phyloP scores from a whole-genome alignment of 2,113 vertebrate species.

The Chiloscyllium plagiosum region DNA sequence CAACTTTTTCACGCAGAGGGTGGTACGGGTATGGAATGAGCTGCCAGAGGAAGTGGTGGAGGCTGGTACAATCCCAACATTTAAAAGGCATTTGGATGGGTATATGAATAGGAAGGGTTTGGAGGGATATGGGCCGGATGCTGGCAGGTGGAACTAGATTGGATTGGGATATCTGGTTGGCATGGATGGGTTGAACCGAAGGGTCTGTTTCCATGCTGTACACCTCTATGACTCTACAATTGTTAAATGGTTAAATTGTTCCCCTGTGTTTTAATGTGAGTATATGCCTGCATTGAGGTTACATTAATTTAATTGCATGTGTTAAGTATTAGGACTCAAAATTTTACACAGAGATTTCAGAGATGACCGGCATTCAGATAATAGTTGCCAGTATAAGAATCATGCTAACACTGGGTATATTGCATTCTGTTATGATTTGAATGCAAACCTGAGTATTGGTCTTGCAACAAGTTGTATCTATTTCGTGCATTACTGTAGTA shows the following conservation, averaged over 20 bases:
- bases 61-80: no score
- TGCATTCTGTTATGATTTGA: neutral
- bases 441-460: neutral
- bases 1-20: no score
- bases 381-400: neutral
- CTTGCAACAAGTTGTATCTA: neutral
- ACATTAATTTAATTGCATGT: neutral
- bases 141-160: no score
- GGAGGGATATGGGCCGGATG: no score
- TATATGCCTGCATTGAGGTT: neutral
- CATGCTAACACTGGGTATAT: neutral
- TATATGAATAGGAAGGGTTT: no score
- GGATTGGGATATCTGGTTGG: no score
- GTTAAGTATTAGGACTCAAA: neutral
- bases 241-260: neutral
- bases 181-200: no score
- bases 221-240: no score
- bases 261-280: neutral
- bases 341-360: neutral
- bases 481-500: neutral
- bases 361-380: neutral
- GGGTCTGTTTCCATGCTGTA: no score
- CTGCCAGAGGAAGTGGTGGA: no score
- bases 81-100: no score
- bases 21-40: no score